Conservation (phyloP, 2,888 invertebrate species). For the Chrysolina americana region DNA sequence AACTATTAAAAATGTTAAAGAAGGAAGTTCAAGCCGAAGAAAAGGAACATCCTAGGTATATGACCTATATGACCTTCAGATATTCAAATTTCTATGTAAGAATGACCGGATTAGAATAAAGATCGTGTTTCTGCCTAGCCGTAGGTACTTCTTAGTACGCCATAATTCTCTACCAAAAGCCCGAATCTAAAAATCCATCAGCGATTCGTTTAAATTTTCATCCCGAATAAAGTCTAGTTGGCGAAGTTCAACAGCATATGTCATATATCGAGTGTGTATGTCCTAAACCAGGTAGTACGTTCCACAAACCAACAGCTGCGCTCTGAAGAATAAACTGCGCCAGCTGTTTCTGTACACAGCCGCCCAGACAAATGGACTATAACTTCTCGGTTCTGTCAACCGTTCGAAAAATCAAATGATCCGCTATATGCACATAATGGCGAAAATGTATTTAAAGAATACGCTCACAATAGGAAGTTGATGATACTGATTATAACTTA, state of each 20-base stretch:
- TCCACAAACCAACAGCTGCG: slow-evolving; percentile 68
- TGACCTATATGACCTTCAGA: too few species aligned
- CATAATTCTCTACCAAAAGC: background rate
- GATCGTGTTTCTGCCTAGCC: background rate
- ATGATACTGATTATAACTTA: slow-evolving; percentile 66
- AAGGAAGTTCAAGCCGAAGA: too few species aligned
- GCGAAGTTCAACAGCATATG: slow-evolving; percentile 55
- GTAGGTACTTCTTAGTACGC: background rate
- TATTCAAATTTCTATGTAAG: too few species aligned
- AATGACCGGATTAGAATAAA: background rate
- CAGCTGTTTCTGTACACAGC: slow-evolving; percentile 68
- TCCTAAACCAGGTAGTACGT: slow-evolving; percentile 64
- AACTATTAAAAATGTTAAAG: too few species aligned
- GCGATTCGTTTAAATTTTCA: slow-evolving; percentile 9
- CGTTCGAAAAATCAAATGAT: slow-evolving; percentile 51
- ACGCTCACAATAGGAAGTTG: slow-evolving; percentile 60
- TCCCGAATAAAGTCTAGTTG: slow-evolving; percentile 31
- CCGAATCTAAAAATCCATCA: slow-evolving; percentile 4
- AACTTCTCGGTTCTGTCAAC: slow-evolving; percentile 34
- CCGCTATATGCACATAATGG: slow-evolving; percentile 66
- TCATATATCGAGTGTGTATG: slow-evolving; percentile 56
- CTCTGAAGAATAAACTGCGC: slow-evolving; percentile 70
- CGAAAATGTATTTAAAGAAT: slow-evolving; percentile 63
- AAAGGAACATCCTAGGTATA: too few species aligned
- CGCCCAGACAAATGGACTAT: slow-evolving; percentile 55